Evolutionary conservation across 2,797 vertebrate species (phyloP), one percentile per base, ranked within the genome.

Genomic region (Oreochromis mossambicus): DNA sequence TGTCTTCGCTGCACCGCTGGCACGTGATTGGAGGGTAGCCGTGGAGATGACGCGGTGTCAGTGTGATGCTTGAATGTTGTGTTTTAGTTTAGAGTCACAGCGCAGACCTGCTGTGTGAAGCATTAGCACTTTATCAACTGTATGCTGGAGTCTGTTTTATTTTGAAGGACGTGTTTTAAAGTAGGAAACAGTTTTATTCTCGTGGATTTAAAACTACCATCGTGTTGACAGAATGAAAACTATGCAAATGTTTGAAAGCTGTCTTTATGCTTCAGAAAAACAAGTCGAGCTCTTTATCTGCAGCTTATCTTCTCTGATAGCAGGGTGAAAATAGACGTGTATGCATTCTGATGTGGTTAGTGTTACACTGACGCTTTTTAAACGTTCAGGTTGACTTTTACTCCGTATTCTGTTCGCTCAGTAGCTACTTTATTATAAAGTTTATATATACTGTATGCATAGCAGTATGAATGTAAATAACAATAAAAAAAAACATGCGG

Each of bases 231-330:
- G 32, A 51, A 85, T 3, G 56, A 80, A 80, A 89, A 92, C 90
- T 92, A 94, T 94, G 92, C 92, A 94, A 92, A 85, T 79, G 83
- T 88, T 82, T 87, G 26, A 79, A 79, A 73, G 32, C 66, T 87
- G 78, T 81, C 56, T 15, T 50, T 46, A 77, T 61, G 84, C 46
- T 87, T 82, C 26, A 0, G 75, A 84, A 51, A 76, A 85, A 89
- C 52, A 50, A 21, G 77, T 81, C 5, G 5, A 77, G 11, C 70
- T 92, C 68, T 82, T 86, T 32, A 48, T 68, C 41, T 56, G 11
- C 17, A 7, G 29, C 41, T 32, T 6, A 3, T 82, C 29, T 19
- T 7, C n/a, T 73, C 9, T 29, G 41, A 48, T 29, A 73, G 41
- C 68, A 73, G 68, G 4, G 19, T 50, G n/a, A 5, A 19, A 11